Conservation (phyloP, 1,140 invertebrate species). For the Sarcophaga bullata region DNA sequence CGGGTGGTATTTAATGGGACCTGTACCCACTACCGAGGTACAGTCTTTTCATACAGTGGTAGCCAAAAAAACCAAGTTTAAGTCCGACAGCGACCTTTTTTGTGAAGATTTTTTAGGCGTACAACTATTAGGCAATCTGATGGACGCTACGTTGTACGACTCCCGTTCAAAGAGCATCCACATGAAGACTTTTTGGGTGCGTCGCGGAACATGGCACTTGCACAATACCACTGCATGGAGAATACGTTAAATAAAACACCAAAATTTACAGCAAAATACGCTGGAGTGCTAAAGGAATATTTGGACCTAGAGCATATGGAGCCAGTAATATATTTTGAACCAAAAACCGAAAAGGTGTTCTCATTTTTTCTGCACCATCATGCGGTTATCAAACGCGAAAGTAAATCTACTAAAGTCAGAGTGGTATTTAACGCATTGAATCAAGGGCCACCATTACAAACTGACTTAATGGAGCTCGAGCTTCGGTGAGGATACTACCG, state of each 20-base stretch:
- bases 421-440: neutral
- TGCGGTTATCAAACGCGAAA: too few species aligned
- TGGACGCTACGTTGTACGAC: neutral
- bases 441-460: conserved; percentile 10
- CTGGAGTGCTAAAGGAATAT: conserved; percentile 36
- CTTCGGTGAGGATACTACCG: conserved; percentile 5
- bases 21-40: too few species aligned
- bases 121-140: neutral
- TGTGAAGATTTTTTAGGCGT: conserved; percentile 12
- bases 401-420: too few species aligned
- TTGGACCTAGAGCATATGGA: conserved; percentile 32
- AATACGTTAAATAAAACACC: neutral
- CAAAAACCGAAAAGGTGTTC: too few species aligned
- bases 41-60: neutral
- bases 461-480: conserved; percentile 2
- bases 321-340: too few species aligned
- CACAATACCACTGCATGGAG: conserved; percentile 26
- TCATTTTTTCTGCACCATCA: too few species aligned
- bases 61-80: neutral
- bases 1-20: too few species aligned
- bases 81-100: neutral
- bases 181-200: neutral
- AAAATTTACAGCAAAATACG: neutral
- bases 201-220: neutral
- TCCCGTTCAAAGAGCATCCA: conserved; percentile 27